Conservation (phyloP, 2,888 invertebrate genomes). For the Onthophagus sagittarius region DNA sequence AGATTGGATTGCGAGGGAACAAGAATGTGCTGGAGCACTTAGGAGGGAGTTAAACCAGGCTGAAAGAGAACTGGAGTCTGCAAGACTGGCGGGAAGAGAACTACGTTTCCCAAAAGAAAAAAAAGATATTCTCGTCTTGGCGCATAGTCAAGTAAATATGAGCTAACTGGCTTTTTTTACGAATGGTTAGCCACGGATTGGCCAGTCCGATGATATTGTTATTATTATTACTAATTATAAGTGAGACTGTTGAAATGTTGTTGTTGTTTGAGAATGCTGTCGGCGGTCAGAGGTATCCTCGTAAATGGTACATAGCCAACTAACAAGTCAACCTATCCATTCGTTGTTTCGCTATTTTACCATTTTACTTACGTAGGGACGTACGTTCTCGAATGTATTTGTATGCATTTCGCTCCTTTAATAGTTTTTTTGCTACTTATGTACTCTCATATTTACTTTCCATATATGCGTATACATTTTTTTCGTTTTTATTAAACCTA, state of each 20-base stretch:
- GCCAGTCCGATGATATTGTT: conserved; percentile 29
- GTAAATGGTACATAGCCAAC: conserved; percentile 4
- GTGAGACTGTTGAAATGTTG: conserved; percentile 30
- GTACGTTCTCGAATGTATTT: neutral
- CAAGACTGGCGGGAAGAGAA: conserved; percentile 84
- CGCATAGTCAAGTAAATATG: conserved; percentile 73
- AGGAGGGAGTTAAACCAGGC: conserved; percentile 78
- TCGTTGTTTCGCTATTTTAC: conserved; percentile 9
- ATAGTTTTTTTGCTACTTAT: conserved; percentile 2
- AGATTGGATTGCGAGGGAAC: conserved; percentile 87
- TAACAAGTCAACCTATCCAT: conserved; percentile 6
- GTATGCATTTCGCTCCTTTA: neutral
- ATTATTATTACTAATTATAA: conserved; percentile 25
- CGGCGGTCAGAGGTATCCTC: neutral
- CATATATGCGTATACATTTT: conserved; percentile 8
- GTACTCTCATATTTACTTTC: conserved; percentile 8
- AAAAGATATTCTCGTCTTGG: conserved; percentile 87
- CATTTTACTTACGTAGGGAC: conserved; percentile 7
- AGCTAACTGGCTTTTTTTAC: conserved; percentile 39
- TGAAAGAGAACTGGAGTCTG: conserved; percentile 81
- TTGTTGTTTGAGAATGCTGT: conserved; percentile 29
- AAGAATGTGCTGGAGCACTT: conserved; percentile 71
- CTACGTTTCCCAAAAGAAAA: conserved; percentile 93
- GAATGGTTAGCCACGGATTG: conserved; percentile 29
- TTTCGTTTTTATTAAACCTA: neutral